phyloP scores from a whole-genome alignment of 2,888 invertebrate genomes.

The Limnephilus rhombicus region DNA sequence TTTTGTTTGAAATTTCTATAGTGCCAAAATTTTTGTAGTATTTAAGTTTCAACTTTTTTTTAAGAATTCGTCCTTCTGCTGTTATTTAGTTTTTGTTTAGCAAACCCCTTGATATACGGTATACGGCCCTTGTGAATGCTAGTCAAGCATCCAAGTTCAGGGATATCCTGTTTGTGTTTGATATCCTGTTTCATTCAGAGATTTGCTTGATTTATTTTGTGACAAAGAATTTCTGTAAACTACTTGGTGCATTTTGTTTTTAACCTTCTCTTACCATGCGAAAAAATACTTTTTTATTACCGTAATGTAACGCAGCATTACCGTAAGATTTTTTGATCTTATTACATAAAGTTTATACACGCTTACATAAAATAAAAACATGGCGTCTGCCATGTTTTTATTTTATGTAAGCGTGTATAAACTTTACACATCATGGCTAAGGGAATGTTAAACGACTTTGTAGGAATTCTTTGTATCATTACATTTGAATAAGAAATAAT shows the following conservation, averaged over 20 bases:
- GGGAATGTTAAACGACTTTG: not conserved
- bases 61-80: not conserved
- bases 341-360: too few relatives aligned
- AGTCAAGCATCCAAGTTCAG: not conserved
- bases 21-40: not conserved
- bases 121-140: not conserved
- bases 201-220: not conserved
- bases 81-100: too few relatives aligned
- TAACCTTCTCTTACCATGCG: too few relatives aligned
- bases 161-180: not conserved
- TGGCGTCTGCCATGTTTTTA: too few relatives aligned
- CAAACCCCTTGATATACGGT: too few relatives aligned
- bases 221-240: not conserved
- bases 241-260: not conserved
- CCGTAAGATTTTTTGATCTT: too few relatives aligned
- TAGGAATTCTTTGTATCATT: not conserved
- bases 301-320: too few relatives aligned
- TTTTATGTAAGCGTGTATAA: too few relatives aligned
- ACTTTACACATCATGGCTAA: too few relatives aligned
- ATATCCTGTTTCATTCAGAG: not conserved
- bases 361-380: too few relatives aligned
- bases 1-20: not conserved
- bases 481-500: not conserved
- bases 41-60: not conserved
- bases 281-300: too few relatives aligned